Base-by-base conservation (phyloP, 2,797 vertebrate genomes). In the Poecilia velifera region DNA sequence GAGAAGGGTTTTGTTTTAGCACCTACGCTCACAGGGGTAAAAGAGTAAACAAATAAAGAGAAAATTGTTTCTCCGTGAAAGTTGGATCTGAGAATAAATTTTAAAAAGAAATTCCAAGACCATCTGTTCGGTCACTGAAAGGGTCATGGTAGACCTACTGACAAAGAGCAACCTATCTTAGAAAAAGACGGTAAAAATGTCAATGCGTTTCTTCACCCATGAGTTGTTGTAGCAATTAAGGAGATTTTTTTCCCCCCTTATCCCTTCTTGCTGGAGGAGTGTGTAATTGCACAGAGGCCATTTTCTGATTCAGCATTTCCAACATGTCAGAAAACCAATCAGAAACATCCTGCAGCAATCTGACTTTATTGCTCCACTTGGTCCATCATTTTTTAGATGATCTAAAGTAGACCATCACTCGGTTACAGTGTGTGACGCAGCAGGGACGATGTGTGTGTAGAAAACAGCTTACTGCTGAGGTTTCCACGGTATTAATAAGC, bases 301-400 rank as follows among this genome's bases (percentile, higher is more conserved):
- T n/a, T n/a, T n/a, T n/a, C n/a, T n/a, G n/a, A n/a, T n/a, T n/a
- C n/a, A n/a, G n/a, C 88, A 81, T 85, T 88, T 90, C 84, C 76
- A 45, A 83, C 6, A 36, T 53, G 78, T 87, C 80, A 81, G 75
- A 83, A 89, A 92, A 90, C 88, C 87, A 91, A 89, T 93, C 88
- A 86, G 78, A 82, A 76, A 57, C 73, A 85, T 89, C 87, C 88
- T 81, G 76, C 45, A 53, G 92, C 82, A 45, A 77, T 78, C 14
- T 9, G 43, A 59, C 84, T 68, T 90, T 90, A 91, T 90, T 83
- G 87, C 88, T 88, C 84, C 53, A 0, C 78, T 86, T 25, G 4
- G 78, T 80, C 72, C 1, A 6, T 89, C 82, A 20, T 86, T 87
- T 89, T 89, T 91, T 81, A 76, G 72, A 80, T 41, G 76, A 85